Conservation (phyloP, 2,888 invertebrate genomes). For the Eupithecia dodoneata region DNA sequence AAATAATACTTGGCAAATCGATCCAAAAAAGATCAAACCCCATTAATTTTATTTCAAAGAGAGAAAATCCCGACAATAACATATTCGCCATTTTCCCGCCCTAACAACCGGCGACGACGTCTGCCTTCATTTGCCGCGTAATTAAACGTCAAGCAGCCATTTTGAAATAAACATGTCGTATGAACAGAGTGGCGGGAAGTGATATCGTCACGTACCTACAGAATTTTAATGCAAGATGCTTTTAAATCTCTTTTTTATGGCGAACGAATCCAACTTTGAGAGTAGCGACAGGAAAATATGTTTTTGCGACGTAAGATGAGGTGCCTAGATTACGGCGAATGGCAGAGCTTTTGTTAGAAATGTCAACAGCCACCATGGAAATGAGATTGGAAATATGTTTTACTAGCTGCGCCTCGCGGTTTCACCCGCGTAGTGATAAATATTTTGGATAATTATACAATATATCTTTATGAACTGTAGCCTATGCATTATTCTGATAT, state of each 20-base stretch:
- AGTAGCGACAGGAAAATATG: slow-evolving; percentile 17
- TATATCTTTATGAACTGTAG: too few species aligned
- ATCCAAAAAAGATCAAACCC: background rate
- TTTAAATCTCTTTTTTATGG: slow-evolving; percentile 29
- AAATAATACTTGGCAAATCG: background rate
- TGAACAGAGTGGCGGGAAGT: slow-evolving; percentile 44
- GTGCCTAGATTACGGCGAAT: slow-evolving; percentile 15
- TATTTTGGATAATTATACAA: too few species aligned
- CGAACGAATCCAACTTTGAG: slow-evolving; percentile 20
- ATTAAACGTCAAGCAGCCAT: slow-evolving; percentile 75
- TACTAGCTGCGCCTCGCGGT: too few species aligned
- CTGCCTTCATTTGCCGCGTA: slow-evolving; percentile 58
- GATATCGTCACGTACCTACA: slow-evolving; percentile 39
- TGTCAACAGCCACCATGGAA: background rate
- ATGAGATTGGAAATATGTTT: background rate
- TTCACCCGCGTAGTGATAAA: too few species aligned
- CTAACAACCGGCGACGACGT: slow-evolving; percentile 31
- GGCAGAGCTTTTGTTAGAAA: background rate
- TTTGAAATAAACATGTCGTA: slow-evolving; percentile 65
- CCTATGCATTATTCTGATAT: too few species aligned
- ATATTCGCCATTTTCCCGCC: slow-evolving; percentile 44
- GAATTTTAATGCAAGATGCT: slow-evolving; percentile 40
- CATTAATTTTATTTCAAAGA: slow-evolving; percentile 6
- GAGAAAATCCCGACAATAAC: slow-evolving; percentile 23
- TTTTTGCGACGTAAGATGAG: slow-evolving; percentile 16